Conservation (phyloP, 2,113 vertebrate species). For the Benitochromis conjunctus region DNA sequence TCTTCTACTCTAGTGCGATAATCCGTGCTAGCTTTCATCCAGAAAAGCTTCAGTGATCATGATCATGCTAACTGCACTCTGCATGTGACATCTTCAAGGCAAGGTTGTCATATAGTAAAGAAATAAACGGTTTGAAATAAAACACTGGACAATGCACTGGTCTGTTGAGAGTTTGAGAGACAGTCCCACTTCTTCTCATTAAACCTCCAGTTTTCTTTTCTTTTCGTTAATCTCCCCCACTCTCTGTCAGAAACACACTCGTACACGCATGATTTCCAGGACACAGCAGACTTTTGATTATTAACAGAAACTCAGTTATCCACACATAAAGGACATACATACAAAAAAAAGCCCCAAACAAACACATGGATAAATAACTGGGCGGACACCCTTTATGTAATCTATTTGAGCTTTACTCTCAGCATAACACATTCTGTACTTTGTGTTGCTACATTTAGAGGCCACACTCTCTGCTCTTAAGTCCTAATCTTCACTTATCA, state of each 20-base stretch:
- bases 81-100: conserved; percentile 71
- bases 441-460: conserved; percentile 55
- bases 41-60: conserved; percentile 30
- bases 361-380: neutral
- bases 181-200: neutral
- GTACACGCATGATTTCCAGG: neutral
- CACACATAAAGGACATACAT: conserved; percentile 7
- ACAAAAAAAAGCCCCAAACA: neutral
- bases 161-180: conserved; percentile 18
- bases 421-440: conserved; percentile 44
- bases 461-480: conserved; percentile 45
- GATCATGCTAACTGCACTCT: conserved; percentile 51
- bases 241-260: conserved; percentile 10
- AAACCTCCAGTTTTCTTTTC: neutral
- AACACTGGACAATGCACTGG: conserved; percentile 50
- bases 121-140: conserved; percentile 54
- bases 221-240: neutral
- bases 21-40: neutral
- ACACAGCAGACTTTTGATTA: neutral
- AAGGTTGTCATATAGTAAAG: conserved; percentile 66
- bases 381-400: neutral
- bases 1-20: neutral
- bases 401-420: conserved; percentile 21
- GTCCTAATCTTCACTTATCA: conserved; percentile 58
- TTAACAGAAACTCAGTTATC: conserved; percentile 21